These are phyloP conservation scores for Ptilorrhoa leucosticta DNA, from an alignment of 2,113 vertebrate genomes.

Conservation along the genomic window DNA sequence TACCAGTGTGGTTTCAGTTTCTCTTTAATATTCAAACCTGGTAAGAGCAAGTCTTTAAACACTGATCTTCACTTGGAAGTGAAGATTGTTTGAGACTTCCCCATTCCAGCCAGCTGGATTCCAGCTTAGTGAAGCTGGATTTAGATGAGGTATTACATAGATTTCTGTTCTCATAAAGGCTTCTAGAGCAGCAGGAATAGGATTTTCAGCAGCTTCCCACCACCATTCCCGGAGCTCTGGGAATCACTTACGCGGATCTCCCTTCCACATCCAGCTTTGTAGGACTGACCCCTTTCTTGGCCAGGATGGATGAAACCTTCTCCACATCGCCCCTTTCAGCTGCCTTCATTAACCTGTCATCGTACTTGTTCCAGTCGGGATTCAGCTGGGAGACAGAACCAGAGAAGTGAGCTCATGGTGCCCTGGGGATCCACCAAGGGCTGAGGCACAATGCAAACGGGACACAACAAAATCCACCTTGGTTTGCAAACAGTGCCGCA, in stretches of 20 bases:
- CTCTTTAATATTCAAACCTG: background rate
- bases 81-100: background rate
- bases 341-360: slow-evolving; percentile 96
- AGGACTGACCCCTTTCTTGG: slow-evolving; percentile 90
- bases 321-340: slow-evolving; percentile 94
- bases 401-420: background rate
- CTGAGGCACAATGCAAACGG: rapidly evolving
- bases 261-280: slow-evolving; percentile 94
- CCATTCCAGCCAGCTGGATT: background rate
- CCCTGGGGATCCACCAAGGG: rapidly evolving
- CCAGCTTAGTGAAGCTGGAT: no score
- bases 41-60: background rate
- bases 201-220: background rate
- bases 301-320: slow-evolving; percentile 88
- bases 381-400: slow-evolving; percentile 65
- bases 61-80: background rate
- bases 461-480: rapidly evolving
- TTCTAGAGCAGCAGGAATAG: background rate
- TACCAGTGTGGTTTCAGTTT: background rate
- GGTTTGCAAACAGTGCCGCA: rapidly evolving
- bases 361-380: slow-evolving; percentile 96
- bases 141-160: rapidly evolving
- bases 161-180: no score
- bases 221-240: rapidly evolving
- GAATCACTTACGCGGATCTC: slow-evolving; percentile 89